Base-by-base conservation (phyloP, 2,888 invertebrate species). In the Baccha elongata region DNA sequence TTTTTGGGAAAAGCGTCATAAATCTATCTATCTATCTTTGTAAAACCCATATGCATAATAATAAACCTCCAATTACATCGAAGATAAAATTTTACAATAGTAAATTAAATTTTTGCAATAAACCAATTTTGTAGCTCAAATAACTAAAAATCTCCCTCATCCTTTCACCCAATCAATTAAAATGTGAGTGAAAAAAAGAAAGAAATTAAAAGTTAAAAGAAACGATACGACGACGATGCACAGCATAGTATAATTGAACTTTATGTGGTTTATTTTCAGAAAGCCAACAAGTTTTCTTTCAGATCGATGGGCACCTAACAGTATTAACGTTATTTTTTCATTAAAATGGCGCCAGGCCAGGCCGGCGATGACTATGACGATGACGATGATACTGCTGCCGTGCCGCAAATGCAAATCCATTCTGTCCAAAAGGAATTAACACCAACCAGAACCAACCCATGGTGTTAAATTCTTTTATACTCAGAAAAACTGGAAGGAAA, bases 401-500 rank as follows among this genome's bases (percentile, higher is more conserved):
- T 48, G 42, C 60, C 29, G 21, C 40, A 71, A 52, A 50, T 60
- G 50, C 60, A 62, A 71, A 71, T 71, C 52, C 52, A 21, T 21
- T 42, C 50, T 62, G 21, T 50, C 15, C 40, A 69, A 26, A 23
- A 23, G 58, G 29, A 52, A 60, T 52, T 32, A 60, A 60, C 42
- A 60, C 60, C 60, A 42, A 11, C 6, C 44, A 60, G 44, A 26
- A 60, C 60, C 60, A 42, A 11, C 6, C 44, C 42, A 29, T 44
- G 17, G 29, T 19, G 29, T n/a, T 7, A 11, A 29, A 60, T 60
- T 29, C 60, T 29, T 48, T 48, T 35, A 19, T 7, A 52, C n/a
- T 13, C 48, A 10, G 17, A 35, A 44, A n/a, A n/a, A 21, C 13
- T 48, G 10, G 10, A 58, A 23, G 42, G 17, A 23, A 48, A 32